phyloP scores from a whole-genome alignment of 2,797 vertebrate genomes.

The Catamblyrhynchus diadema region DNA sequence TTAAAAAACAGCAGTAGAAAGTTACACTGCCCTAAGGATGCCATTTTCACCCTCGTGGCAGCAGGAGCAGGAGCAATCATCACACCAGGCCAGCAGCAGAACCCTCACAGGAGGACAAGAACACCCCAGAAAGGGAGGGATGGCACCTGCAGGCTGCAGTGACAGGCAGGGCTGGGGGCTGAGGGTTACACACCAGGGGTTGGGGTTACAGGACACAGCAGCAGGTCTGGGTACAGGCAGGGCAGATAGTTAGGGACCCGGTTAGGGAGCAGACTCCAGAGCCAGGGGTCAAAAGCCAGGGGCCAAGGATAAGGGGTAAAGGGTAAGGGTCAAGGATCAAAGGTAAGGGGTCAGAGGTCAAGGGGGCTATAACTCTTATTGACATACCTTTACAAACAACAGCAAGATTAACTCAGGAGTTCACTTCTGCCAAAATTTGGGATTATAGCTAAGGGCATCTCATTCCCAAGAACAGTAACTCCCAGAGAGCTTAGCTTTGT shows the following conservation, averaged over 20 bases:
- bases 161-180: background rate
- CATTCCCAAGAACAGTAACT: background rate
- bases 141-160: background rate
- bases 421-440: background rate
- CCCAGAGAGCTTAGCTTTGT: background rate
- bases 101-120: background rate
- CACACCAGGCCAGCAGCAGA: background rate
- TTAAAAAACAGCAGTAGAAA: background rate
- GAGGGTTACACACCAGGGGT: background rate
- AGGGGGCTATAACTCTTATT: background rate
- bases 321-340: background rate
- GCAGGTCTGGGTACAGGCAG: background rate
- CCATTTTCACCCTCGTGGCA: background rate
- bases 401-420: background rate
- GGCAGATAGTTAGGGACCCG: background rate
- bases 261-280: background rate
- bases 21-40: background rate
- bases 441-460: background rate
- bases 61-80: background rate
- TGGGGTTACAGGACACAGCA: no score
- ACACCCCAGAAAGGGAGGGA: background rate
- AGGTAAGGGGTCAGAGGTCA: background rate
- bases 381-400: background rate
- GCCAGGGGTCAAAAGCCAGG: background rate
- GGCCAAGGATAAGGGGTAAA: background rate